Conservation (phyloP, 2,888 invertebrate species). For the Lochmaea crataegi region DNA sequence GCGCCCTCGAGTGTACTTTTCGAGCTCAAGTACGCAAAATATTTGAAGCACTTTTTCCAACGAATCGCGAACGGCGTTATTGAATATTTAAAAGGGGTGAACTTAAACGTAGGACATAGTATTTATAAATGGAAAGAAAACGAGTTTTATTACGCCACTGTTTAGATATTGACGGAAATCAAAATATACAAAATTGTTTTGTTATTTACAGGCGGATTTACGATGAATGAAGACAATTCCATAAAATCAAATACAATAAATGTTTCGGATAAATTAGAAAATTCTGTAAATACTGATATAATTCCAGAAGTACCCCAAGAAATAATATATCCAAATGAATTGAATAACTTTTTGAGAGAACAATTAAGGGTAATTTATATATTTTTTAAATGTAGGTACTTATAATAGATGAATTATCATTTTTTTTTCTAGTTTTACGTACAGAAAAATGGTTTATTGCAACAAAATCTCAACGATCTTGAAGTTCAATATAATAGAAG, state of each 20-base stretch:
- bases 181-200: neutral
- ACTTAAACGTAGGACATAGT: neutral
- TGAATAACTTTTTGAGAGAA: slow-evolving; percentile 71
- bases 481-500: slow-evolving; percentile 47
- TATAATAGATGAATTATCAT: slow-evolving; percentile 11
- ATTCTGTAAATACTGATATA: slow-evolving; percentile 26
- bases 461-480: slow-evolving; percentile 66
- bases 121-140: too few species aligned
- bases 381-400: too few species aligned
- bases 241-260: slow-evolving; percentile 31
- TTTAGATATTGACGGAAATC: neutral
- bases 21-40: too few species aligned
- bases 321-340: slow-evolving; percentile 70
- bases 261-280: slow-evolving; percentile 35
- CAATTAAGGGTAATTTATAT: too few species aligned
- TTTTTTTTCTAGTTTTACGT: slow-evolving; percentile 66
- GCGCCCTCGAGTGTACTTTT: too few species aligned
- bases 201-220: neutral
- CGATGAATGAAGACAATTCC: slow-evolving; percentile 11
- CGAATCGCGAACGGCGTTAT: too few species aligned
- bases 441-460: slow-evolving; percentile 69
- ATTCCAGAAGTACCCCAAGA: slow-evolving; percentile 62
- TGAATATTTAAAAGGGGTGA: neutral
- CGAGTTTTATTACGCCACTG: neutral
- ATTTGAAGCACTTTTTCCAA: neutral